These are phyloP conservation scores for Diuraphis noxia DNA, from an alignment of 1,140 invertebrate genomes.

Conservation along the genomic window DNA sequence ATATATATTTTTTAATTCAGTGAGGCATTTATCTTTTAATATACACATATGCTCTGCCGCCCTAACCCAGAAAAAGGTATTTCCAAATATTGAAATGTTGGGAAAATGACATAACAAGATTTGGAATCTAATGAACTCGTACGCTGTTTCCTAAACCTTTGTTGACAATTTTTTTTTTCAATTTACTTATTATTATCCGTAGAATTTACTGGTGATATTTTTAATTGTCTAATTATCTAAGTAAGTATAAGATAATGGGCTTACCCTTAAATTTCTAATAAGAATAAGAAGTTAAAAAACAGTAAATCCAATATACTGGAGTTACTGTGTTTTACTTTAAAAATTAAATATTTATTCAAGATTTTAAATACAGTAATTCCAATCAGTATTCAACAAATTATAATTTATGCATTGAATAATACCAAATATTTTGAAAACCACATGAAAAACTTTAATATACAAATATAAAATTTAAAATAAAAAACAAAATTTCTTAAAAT, in stretches of 20 bases:
- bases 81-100: neutral
- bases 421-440: too few species aligned
- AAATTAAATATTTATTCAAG: neutral
- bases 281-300: neutral
- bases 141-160: neutral
- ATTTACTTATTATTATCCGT: neutral
- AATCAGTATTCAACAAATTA: too few species aligned
- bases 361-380: neutral
- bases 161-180: neutral
- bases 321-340: constrained; percentile 1
- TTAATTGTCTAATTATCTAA: neutral
- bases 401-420: too few species aligned
- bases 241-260: neutral
- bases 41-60: neutral
- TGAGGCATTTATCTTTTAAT: too few species aligned
- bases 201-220: neutral
- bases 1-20: too few species aligned
- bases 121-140: neutral
- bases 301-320: neutral
- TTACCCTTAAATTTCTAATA: neutral
- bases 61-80: neutral
- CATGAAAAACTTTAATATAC: too few species aligned
- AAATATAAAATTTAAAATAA: too few species aligned
- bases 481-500: too few species aligned
- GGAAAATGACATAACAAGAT: neutral